Base-by-base conservation (phyloP, 2,888 invertebrate species). In the Pocota personata region DNA sequence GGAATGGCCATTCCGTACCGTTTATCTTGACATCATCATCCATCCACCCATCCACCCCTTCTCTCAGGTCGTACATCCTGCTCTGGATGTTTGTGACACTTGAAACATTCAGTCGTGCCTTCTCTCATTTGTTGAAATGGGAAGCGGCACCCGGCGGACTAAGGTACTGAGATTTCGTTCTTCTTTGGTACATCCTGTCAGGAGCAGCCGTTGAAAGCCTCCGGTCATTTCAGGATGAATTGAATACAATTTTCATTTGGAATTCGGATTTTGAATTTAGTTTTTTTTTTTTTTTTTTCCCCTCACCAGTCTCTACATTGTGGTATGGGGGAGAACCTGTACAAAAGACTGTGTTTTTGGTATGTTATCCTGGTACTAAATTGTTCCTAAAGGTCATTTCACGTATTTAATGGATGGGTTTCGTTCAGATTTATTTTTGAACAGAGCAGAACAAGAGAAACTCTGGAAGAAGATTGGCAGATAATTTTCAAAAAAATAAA, bases 211-310 rank as follows among this genome's bases (percentile, higher is more conserved):
- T 46, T 64, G 73, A 83, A 67, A 73, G 83, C 88, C 88, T 78
- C 83, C 84, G 86, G 88, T 79, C 86, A 88, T 88, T 88, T 82
- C 73, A 78, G 86, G 77, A 87, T 87, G 87, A 87, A 88, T 88
- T 88, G 87, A 87, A 88, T 87, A 88, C 83, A 87, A 88, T 87
- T 87, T 88, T 88, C 71, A 52, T 83, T 83, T 66, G 60, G 69
- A 78, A 77, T 82, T 82, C 37, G 57, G 16, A 83, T 78, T 83
- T 72, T 27, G 24, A 77, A 64, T 71, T 62, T 48, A n/a, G 21
- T 21, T 64, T 72, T 46, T 21, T 35, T 62, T 64, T 43, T 60
- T 32, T 46, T 37, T 58, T 43, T 46, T 16, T 40, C 5, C 43
- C 12, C 43, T 7, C 21, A 27, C 48, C 46, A 21, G n/a, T 12